These are phyloP conservation scores for Sapayoa aenigma DNA, from an alignment of 2,113 vertebrate genomes.

Conservation along the genomic window DNA sequence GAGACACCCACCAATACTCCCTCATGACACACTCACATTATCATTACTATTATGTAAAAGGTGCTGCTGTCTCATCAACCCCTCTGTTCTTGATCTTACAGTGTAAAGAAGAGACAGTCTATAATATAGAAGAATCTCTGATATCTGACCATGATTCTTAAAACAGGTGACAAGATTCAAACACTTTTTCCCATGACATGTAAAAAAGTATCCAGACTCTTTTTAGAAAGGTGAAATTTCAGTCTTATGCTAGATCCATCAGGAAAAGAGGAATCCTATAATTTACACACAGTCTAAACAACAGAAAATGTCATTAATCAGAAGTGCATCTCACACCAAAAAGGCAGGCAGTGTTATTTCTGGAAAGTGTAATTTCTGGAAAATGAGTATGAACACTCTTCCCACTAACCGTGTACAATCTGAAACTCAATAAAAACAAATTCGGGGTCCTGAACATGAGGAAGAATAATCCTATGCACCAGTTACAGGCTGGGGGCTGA, in stretches of 20 bases:
- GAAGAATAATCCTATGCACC: background rate
- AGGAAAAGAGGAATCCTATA: background rate
- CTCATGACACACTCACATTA: rapidly evolving
- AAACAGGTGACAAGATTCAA: background rate
- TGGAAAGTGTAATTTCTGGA: background rate
- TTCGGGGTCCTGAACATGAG: background rate
- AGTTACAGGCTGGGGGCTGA: background rate
- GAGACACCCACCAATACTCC: background rate
- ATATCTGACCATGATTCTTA: background rate
- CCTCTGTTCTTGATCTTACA: background rate
- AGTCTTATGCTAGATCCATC: background rate
- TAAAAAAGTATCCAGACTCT: background rate
- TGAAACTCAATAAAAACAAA: background rate
- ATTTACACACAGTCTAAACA: background rate
- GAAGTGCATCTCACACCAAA: background rate
- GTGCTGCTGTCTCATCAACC: background rate
- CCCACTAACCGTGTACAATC: background rate
- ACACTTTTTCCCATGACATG: background rate
- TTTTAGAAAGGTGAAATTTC: background rate
- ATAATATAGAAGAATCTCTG: background rate
- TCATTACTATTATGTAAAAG: background rate
- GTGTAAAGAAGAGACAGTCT: background rate
- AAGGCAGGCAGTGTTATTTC: background rate
- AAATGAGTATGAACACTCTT: background rate
- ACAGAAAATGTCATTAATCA: background rate